Evolutionary conservation across 2,888 invertebrate species (phyloP).

Genomic region (Notodromas monacha): DNA sequence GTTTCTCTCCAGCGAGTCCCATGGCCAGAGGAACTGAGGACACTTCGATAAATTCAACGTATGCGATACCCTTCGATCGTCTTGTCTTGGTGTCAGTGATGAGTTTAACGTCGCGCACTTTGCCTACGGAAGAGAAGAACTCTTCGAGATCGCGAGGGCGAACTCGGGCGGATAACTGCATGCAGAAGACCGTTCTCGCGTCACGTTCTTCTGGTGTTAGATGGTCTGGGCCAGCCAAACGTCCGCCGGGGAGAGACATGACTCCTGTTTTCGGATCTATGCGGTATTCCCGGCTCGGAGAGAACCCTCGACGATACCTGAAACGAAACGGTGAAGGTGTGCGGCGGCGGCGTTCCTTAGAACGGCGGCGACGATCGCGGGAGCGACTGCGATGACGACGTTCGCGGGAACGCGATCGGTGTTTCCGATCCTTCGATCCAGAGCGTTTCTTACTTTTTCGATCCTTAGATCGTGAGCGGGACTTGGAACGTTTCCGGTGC

Average conservation of each 20-base stretch:
- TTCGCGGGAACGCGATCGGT: constrained; percentile 8
- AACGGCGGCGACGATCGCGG: constrained; percentile 10
- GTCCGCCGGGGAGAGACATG: background rate
- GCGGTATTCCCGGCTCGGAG: background rate
- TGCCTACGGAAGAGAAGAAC: constrained; percentile 93
- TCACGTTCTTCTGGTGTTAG: constrained; percentile 87
- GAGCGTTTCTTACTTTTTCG: constrained; percentile 6
- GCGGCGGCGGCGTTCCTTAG: constrained; percentile 11
- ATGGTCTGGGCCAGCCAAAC: constrained; percentile 14
- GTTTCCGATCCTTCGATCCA: constrained; percentile 6
- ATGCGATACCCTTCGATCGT: constrained; percentile 95
- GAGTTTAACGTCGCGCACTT: constrained; percentile 84
- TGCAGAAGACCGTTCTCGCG: constrained; percentile 91
- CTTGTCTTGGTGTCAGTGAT: constrained; percentile 97
- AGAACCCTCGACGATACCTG: constrained; percentile 8
- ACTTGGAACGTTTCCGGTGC: constrained; percentile 8
- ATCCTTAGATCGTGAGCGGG: constrained; percentile 6
- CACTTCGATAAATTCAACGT: constrained; percentile 91
- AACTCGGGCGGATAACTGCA: constrained; percentile 83
- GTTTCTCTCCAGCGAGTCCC: constrained; percentile 72
- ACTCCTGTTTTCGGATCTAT: background rate
- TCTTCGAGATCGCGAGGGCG: constrained; percentile 80
- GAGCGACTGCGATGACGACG: constrained; percentile 12
- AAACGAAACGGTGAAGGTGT: constrained; percentile 10
- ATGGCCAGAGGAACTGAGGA: constrained; percentile 82